phyloP scores from a whole-genome alignment of 2,888 invertebrate species.

The Orchesella flavescens region DNA sequence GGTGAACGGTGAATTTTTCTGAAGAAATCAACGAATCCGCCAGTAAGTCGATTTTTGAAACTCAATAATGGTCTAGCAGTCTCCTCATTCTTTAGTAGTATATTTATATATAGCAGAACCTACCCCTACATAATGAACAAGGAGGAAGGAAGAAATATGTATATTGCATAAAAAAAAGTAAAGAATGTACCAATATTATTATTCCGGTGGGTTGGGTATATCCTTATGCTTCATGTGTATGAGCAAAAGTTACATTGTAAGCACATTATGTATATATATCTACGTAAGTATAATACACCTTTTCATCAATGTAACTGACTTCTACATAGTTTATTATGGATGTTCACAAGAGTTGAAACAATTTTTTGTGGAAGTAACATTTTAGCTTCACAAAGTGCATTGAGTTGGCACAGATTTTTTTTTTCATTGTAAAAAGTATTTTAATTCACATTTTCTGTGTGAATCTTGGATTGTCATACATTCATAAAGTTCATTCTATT shows the following conservation, averaged over 20 bases:
- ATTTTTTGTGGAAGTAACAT: not conserved
- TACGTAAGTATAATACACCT: too few relatives aligned
- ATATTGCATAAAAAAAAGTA: not conserved
- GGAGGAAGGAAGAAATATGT: slow-evolving; percentile 40
- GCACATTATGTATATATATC: too few relatives aligned
- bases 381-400: too few relatives aligned
- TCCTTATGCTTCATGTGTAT: too few relatives aligned
- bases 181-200: too few relatives aligned
- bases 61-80: slow-evolving; percentile 27
- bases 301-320: too few relatives aligned
- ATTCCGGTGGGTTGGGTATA: too few relatives aligned
- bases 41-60: slow-evolving; percentile 36
- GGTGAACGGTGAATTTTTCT: slow-evolving; percentile 65
- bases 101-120: not conserved
- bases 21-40: slow-evolving; percentile 52
- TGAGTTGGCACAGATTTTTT: slow-evolving; percentile 43
- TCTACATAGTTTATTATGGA: not conserved
- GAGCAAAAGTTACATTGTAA: not conserved
- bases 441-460: slow-evolving; percentile 45
- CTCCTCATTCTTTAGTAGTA: slow-evolving; percentile 3
- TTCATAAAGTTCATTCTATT: slow-evolving; percentile 28
- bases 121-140: not conserved
- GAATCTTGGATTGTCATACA: slow-evolving; percentile 51
- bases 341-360: not conserved
- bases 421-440: not conserved